Conservation (phyloP, 2,113 vertebrate species). For the Plestiodon gilberti region DNA sequence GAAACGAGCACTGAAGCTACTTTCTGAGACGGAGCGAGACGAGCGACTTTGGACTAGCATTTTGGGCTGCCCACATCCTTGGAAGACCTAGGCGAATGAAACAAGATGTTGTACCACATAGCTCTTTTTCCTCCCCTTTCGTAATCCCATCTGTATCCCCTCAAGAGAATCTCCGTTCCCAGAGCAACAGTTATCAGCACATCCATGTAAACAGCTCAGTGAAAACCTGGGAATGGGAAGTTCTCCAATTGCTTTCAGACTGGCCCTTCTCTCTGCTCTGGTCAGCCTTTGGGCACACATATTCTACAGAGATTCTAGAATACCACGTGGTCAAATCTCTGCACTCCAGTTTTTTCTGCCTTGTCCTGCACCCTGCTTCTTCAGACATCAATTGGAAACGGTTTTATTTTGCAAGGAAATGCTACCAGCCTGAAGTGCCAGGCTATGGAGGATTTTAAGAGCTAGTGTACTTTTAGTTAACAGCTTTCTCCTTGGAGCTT, state of each 20-base stretch:
- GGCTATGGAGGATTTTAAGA: no score
- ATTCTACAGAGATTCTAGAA: no score
- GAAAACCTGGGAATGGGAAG: not conserved
- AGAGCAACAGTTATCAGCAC: not conserved
- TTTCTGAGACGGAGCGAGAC: conserved; percentile 84
- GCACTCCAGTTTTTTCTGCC: no score
- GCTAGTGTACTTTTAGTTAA: no score
- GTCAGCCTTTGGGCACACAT: no score
- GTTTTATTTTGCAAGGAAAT: no score
- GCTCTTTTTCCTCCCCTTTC: not conserved
- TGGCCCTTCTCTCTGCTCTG: no score
- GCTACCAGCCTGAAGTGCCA: no score
- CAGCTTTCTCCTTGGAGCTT: no score
- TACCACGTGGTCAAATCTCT: no score
- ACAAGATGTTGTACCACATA: not conserved
- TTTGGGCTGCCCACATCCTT: conserved; percentile 96
- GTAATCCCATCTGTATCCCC: not conserved
- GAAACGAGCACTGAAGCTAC: conserved; percentile 88
- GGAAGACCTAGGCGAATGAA: conserved; percentile 84
- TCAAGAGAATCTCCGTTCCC: not conserved
- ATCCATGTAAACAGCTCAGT: not conserved
- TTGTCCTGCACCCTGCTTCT: no score
- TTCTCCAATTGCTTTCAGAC: not conserved
- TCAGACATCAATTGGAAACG: no score
- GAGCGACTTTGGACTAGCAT: conserved; percentile 71